Base-by-base conservation (phyloP, 2,888 invertebrate genomes). In the Unio delphinus region DNA sequence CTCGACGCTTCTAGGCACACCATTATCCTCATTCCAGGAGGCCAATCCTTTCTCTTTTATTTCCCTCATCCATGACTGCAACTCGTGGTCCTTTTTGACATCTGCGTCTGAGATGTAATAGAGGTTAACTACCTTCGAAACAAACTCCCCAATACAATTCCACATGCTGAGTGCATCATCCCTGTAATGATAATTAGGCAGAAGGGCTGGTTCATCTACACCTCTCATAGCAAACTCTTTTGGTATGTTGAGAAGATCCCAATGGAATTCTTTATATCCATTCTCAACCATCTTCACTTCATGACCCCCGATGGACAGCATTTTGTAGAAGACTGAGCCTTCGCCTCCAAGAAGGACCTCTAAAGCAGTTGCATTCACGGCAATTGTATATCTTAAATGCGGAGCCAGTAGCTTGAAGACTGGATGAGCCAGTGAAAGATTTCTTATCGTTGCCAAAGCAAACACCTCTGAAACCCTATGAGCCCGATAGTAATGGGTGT, bases 121-220 rank as follows among this genome's bases (percentile, higher is more conserved):
- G 6, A 73, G 61, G 1, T 71, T 60, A n/a, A 71, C 60, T n/a
- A 77, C 30, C 61, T 70, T 73, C 28, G 59, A 34, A 15, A 72
- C 72, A 54, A 69, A 73, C 34, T 67, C 69, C 0, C 55, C 61
- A 17, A 75, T 65, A 45, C 56, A 65, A 28, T 73, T 59, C 77
- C 77, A 77, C 26, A 73, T 65, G n/a, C 68, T 58, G 64, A 73
- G 26, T 4, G 77, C 74, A 60, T 77, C 74, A 58, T 77, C 77
- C 8, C 77, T 57, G 66, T 73, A 77, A 23, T 64, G 72, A 55
- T 77, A 77, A n/a, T 68, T 62, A 30, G 77, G 77, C n/a, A 77
- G 61, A n/a, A 72, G 64, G 15, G 67, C 61, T 28, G 20, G 17
- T 26, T 77, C 77, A 23, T 67, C 70, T 3, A 77, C 77, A 8